Base-by-base conservation (phyloP, 2,113 vertebrate species). In the Brachypodius melanocephalos region DNA sequence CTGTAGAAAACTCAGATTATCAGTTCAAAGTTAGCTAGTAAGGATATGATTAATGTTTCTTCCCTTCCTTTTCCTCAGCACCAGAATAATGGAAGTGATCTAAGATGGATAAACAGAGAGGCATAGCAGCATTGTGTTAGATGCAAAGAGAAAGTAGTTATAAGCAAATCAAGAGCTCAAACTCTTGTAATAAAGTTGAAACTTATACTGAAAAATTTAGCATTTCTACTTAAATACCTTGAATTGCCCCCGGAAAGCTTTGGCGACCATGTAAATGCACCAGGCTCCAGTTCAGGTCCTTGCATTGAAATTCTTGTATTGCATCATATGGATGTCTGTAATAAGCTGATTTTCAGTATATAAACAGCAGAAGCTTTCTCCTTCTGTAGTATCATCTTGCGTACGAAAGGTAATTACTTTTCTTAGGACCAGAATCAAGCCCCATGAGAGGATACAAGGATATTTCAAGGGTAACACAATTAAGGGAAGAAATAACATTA, bases 11-110 rank as follows among this genome's bases (percentile, higher is more conserved):
- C 15, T 38, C 46, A 20, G 19, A 66, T 88, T 72, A 59, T 77
- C 17, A 40, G 62, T 69, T 91, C 74, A 83, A 68, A 90, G 78
- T 77, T 83, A 79, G 55, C 40, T 76, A 42, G 67, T 66, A 83
- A 95, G 93, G 92, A 85, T 94, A 65, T 90, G 92, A 90, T 96
- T 93, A 93, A 91, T 90, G 78, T 93, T 90, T 95, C 81, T 91
- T 85, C 91, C 59, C 80, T 93, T 95, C 89, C 91, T 94, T 94
- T 96, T 96, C 74, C 93, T 91, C 36, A 26, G 22, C 79, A 85
- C 28, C 32, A 54, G 46, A 76, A 90, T 72, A 90, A 49, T 93
- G 78, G 89, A 72, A 88, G 7, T 85, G 81, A 80, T 94, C 48
- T 85, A 85, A 93, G 32, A 45, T 87, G 73, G n/a, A 85, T 89